Evolutionary conservation across 2,888 invertebrate species (phyloP).

Genomic region (Meloe dianella): DNA sequence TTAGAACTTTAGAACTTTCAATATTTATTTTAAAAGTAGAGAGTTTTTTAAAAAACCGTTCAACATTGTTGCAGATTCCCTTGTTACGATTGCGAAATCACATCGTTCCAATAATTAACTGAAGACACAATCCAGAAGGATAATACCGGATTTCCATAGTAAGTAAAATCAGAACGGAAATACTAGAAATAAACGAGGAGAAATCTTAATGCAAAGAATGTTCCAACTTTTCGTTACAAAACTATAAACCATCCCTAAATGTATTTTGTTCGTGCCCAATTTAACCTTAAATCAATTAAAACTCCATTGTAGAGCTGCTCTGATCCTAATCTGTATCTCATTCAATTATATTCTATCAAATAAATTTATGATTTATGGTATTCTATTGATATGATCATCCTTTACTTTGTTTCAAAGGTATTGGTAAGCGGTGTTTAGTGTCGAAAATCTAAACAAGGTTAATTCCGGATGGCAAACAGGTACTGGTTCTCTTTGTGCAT

Average conservation of each 20-base stretch:
- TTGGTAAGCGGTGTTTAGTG: background rate
- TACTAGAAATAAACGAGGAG: too few relatives aligned
- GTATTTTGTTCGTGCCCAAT: background rate
- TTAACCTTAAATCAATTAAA: background rate
- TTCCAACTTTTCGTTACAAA: too few relatives aligned
- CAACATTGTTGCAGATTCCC: slow-evolving; percentile 17
- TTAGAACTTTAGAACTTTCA: background rate
- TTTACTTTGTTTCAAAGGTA: background rate
- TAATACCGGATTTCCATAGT: background rate
- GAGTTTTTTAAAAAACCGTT: background rate
- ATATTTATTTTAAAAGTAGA: background rate
- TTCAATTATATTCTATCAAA: background rate
- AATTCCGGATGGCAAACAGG: background rate
- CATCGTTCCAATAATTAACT: slow-evolving; percentile 12
- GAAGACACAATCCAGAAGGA: background rate
- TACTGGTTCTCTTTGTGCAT: background rate
- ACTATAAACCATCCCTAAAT: too few relatives aligned
- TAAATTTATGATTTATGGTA: background rate
- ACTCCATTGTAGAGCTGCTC: background rate
- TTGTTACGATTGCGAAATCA: slow-evolving; percentile 26
- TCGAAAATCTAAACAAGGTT: background rate
- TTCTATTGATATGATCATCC: background rate
- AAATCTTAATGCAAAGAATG: too few relatives aligned
- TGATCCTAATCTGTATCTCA: background rate
- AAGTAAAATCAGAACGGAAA: background rate